phyloP scores from a whole-genome alignment of 2,113 vertebrate species.

The Sphaerodactylus townsendi region DNA sequence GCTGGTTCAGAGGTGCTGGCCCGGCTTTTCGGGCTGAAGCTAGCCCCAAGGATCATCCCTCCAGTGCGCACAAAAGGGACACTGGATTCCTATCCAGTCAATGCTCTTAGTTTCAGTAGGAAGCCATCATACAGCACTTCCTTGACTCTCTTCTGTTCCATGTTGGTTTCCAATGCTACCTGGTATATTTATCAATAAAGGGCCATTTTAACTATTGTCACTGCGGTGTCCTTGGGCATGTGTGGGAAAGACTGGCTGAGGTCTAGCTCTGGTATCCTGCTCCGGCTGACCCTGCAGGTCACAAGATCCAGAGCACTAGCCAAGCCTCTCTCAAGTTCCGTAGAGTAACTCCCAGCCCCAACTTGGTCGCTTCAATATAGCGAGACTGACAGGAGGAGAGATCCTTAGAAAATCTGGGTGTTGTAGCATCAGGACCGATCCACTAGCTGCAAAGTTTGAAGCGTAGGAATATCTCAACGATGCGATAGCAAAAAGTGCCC shows the following conservation, averaged over 20 bases:
- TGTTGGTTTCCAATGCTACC: constrained; percentile 10
- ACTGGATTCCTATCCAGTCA: neutral
- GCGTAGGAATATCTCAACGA: too few relatives aligned
- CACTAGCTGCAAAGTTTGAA: too few relatives aligned
- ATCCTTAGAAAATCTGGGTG: too few relatives aligned
- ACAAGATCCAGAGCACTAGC: neutral
- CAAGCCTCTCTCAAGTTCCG: neutral
- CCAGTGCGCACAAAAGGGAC: neutral
- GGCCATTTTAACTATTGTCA: constrained; percentile 29
- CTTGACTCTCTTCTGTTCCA: neutral
- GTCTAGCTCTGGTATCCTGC: neutral
- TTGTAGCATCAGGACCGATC: too few relatives aligned
- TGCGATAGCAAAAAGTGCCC: too few relatives aligned
- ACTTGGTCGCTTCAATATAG: neutral
- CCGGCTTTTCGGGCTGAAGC: neutral
- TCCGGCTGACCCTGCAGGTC: too few relatives aligned
- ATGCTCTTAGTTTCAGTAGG: neutral
- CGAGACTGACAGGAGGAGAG: neutral
- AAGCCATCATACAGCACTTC: constrained; percentile 10
- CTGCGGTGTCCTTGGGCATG: neutral
- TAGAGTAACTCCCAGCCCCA: neutral
- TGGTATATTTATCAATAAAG: constrained; percentile 60
- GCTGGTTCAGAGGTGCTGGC: neutral
- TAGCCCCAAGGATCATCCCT: neutral
- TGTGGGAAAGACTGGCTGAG: neutral